These are phyloP conservation scores for Erannis defoliaria DNA, from an alignment of 2,888 invertebrate genomes.

Conservation along the genomic window DNA sequence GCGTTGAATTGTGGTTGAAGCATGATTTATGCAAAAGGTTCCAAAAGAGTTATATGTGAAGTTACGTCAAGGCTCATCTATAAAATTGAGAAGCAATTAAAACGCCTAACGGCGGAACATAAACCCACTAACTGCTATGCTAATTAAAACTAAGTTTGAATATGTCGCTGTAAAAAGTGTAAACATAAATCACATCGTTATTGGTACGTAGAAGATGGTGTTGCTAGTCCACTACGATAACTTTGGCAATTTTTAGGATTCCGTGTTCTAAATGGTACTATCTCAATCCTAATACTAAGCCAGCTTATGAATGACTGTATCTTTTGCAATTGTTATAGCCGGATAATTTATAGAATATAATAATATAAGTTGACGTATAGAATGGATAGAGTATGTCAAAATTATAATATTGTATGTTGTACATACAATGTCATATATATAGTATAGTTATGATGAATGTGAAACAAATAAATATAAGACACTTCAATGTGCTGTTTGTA, in stretches of 20 bases:
- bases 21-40: constrained; percentile 27
- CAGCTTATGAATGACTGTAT: too few relatives aligned
- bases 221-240: too few relatives aligned
- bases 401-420: too few relatives aligned
- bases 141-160: constrained; percentile 46
- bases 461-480: not conserved
- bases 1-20: too few relatives aligned
- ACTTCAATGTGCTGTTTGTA: constrained; percentile 18
- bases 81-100: constrained; percentile 53
- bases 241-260: too few relatives aligned
- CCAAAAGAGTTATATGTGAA: constrained; percentile 19
- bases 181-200: constrained; percentile 44
- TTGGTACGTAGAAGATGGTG: constrained; percentile 18
- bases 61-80: constrained; percentile 48
- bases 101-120: constrained; percentile 49
- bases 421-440: too few relatives aligned
- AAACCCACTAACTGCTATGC: constrained; percentile 43
- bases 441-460: too few relatives aligned
- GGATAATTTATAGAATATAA: not conserved
- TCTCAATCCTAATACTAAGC: too few relatives aligned
- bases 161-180: constrained; percentile 45
- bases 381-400: too few relatives aligned
- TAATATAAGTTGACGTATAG: too few relatives aligned
- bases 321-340: too few relatives aligned
- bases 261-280: too few relatives aligned